phyloP scores from a whole-genome alignment of 1,140 invertebrate species.

The Asbolus verrucosus region DNA sequence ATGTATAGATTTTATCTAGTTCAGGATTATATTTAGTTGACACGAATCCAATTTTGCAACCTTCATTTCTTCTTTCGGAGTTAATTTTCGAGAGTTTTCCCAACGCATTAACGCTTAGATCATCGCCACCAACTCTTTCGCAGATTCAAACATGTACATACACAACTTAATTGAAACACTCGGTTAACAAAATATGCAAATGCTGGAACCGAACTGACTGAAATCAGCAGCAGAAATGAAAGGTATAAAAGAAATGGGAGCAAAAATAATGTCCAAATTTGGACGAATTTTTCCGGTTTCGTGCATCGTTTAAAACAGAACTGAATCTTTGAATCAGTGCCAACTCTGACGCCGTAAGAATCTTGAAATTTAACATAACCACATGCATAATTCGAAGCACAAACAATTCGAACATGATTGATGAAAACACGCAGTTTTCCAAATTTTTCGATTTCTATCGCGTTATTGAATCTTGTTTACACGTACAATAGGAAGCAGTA shows the following conservation, averaged over 20 bases:
- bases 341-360: constrained; percentile 12
- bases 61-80: too few species aligned
- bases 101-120: constrained; percentile 1
- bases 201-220: constrained; percentile 10
- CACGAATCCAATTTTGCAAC: constrained; percentile 29
- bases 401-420: constrained; percentile 31
- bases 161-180: too few species aligned
- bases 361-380: constrained; percentile 32
- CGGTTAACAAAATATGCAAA: constrained; percentile 33
- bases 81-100: too few species aligned
- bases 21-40: constrained; percentile 39
- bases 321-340: constrained; percentile 19
- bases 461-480: constrained; percentile 30
- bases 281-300: constrained; percentile 24
- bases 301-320: not conserved
- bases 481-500: constrained; percentile 24
- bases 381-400: constrained; percentile 27
- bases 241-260: too few species aligned
- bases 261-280: constrained; percentile 32
- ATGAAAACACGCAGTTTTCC: too few species aligned
- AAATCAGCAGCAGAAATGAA: too few species aligned
- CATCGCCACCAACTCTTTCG: constrained; percentile 14
- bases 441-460: too few species aligned
- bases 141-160: too few species aligned
- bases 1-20: constrained; percentile 39